Base-by-base conservation (phyloP, 2,797 vertebrate genomes). In the Streptopelia turtur region DNA sequence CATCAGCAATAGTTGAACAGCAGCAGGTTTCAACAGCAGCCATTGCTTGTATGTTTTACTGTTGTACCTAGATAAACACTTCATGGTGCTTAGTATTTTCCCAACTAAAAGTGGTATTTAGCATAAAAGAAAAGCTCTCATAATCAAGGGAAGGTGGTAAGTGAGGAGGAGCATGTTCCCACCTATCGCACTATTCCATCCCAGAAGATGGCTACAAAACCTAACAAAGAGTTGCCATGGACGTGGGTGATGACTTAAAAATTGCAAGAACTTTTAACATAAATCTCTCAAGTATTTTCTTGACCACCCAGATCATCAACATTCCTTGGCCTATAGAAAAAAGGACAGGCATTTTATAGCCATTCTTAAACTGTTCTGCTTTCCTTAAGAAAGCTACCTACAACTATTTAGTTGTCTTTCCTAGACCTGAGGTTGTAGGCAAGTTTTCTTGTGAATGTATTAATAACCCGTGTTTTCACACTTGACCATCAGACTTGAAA, bases 231-330 rank as follows among this genome's bases (percentile, higher is more conserved):
- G 15, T 8, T 43, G 11, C 31, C 43, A 89, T 2, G 25, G 43
- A 49, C 18, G 10, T 28, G 4, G 11, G 22, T 12, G 10, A 80
- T 37, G 11, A 74, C 30, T 65, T 22, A 59, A 70, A 74, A 83
- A 63, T 0, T 39, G 12, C 0, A 0, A 81, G 20, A 87, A 78
- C 8, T 85, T 83, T 16, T 33, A 74, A 70, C 16, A n/a, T 23
- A 59, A 63, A 21, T 17, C 10, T 70, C 59, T 79, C 30, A 55
- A 30, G 24, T 52, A 20, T 59, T 77, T 31, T 59, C 56, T 68
- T 89, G 31, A 61, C 25, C 25, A 75, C 28, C 20, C 13, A 72
- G 56, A 76, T 45, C 13, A 16, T 7, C 30, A 49, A 31, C 13
- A 37, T 49, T 53, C 50, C 47, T 21, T 16, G 14, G 10, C 5